Evolutionary conservation across 1,140 invertebrate genomes (phyloP).

Genomic region (Chymomyza costata): DNA sequence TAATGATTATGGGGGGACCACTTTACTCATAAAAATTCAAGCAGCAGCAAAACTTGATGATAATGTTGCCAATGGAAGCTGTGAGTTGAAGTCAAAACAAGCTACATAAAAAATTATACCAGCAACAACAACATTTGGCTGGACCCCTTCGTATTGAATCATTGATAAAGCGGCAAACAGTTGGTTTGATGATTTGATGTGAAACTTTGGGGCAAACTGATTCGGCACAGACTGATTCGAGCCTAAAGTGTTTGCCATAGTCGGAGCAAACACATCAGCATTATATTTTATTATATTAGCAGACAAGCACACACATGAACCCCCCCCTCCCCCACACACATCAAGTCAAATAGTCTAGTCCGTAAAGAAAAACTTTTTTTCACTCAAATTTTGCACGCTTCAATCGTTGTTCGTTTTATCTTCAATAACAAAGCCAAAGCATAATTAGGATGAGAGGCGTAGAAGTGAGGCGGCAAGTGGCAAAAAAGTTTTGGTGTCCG

Average conservation of each 20-base stretch:
- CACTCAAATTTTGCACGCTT: slow-evolving; percentile 4
- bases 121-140: slow-evolving; percentile 39
- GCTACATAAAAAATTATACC: slow-evolving; percentile 64
- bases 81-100: slow-evolving; percentile 56
- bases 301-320: slow-evolving; percentile 19
- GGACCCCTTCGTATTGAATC: slow-evolving; percentile 68
- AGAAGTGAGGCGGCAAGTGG: no score
- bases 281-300: slow-evolving; percentile 60
- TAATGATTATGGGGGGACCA: slow-evolving; percentile 65
- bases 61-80: slow-evolving; percentile 17
- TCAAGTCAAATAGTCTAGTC: no score
- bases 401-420: slow-evolving; percentile 33
- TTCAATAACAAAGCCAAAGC: slow-evolving; percentile 31
- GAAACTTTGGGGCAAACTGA: slow-evolving; percentile 2
- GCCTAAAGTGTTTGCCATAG: slow-evolving; percentile 35
- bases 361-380: no score
- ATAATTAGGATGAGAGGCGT: no score
- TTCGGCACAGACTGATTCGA: slow-evolving; percentile 13
- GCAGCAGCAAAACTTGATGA: slow-evolving; percentile 44
- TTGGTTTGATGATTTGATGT: no score
- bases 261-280: slow-evolving; percentile 52
- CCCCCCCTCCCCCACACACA: no score
- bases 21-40: slow-evolving; percentile 69
- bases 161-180: slow-evolving; percentile 39
- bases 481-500: no score